Percentiles rank a stretch among this genome's conserved stretches.
Conservation (phyloP, 2,113 vertebrate species). For the Coreoperca whiteheadi region DNA sequence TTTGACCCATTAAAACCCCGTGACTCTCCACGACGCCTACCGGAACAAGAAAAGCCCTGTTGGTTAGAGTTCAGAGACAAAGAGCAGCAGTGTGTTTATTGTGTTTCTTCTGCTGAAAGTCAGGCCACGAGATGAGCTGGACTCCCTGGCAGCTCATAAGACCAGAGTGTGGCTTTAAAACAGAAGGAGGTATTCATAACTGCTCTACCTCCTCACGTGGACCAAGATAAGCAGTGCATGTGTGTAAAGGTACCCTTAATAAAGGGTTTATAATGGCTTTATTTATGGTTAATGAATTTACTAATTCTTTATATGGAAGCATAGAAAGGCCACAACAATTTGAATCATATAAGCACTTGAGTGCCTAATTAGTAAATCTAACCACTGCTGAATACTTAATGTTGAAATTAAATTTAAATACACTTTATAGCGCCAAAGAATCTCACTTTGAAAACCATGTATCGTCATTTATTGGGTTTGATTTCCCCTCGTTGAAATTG, state of each 20-base stretch:
- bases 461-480: no score
- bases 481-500: no score
- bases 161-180: constrained; percentile 50
- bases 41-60: not conserved
- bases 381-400: no score
- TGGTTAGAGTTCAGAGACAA: constrained; percentile 20
- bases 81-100: constrained; percentile 47
- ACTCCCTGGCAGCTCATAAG: constrained; percentile 55
- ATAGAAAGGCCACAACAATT: not conserved
- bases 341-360: not conserved
- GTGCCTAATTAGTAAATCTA: not conserved
- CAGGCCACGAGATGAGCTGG: constrained; percentile 46
- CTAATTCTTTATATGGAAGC: not conserved
- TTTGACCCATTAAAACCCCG: no score
- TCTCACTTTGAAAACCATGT: no score
- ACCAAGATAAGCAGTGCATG: not conserved
- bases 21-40: not conserved
- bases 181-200: constrained; percentile 62
- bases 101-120: constrained; percentile 28
- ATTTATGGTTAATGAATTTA: not conserved
- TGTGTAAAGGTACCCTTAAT: no score
- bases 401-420: no score
- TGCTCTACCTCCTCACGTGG: constrained; percentile 36
- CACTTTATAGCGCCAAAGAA: no score
- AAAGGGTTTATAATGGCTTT: no score